A percentile compares a stretch with the other conserved stretches of the same genome.
phyloP scores from a whole-genome alignment of 30 jellyfish, hydroid and myxozoan species.

The Turritopsis rubra region DNA sequence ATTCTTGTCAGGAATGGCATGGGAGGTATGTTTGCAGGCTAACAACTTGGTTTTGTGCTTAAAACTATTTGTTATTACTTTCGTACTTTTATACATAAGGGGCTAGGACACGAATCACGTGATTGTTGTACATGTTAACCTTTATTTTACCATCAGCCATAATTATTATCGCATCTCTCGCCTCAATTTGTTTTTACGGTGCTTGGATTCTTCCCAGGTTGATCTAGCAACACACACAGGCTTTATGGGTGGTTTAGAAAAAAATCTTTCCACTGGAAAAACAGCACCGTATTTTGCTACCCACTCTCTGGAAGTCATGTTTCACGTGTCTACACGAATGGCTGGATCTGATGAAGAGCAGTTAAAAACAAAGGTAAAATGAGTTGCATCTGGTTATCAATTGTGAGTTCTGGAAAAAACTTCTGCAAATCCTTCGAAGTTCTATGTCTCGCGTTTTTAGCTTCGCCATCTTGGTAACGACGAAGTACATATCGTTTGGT shows the following conservation, averaged over 20 bases:
- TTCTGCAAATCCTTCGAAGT: neutral
- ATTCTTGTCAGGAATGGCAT: slow-evolving; percentile 81
- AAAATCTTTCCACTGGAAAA: slow-evolving; percentile 70
- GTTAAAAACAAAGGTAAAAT: slow-evolving; percentile 62
- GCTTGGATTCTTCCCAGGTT: too few species aligned
- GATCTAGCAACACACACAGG: slow-evolving; percentile 93
- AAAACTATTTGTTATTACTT: neutral
- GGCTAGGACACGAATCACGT: too few species aligned
- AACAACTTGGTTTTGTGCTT: neutral
- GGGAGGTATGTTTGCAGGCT: slow-evolving; percentile 78
- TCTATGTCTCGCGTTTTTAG: slow-evolving; percentile 23
- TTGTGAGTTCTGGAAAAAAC: neutral
- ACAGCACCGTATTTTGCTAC: slow-evolving; percentile 89
- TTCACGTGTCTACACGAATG: slow-evolving; percentile 92
- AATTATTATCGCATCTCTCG: too few species aligned
- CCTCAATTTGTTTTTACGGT: too few species aligned
- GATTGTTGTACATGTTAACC: too few species aligned
- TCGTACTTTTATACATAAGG: too few species aligned
- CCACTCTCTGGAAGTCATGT: slow-evolving; percentile 74
- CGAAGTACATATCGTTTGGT: slow-evolving; percentile 97
- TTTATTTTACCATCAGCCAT: too few species aligned
- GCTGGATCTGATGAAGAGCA: slow-evolving; percentile 82
- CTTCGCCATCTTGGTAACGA: slow-evolving; percentile 99
- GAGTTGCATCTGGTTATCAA: neutral
- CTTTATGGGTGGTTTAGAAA: slow-evolving; percentile 95